These are phyloP conservation scores for Cryptosula pallasiana DNA, from an alignment of 2,888 invertebrate species.

Conservation along the genomic window DNA sequence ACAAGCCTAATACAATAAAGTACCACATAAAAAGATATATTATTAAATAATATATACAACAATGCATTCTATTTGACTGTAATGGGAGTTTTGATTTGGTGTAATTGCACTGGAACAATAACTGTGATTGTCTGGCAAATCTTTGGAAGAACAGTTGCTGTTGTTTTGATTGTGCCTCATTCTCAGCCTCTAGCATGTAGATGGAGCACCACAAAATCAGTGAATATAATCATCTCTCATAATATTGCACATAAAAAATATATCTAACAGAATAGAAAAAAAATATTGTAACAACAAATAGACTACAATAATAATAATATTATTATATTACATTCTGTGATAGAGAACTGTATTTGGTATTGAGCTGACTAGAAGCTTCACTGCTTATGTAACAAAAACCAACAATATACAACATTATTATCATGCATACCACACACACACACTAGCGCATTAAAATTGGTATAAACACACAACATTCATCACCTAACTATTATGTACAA, in stretches of 20 bases:
- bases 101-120: neutral
- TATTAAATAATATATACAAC: no score
- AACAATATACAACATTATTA: no score
- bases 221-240: neutral
- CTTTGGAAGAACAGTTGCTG: constrained; percentile 24
- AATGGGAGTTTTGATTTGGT: neutral
- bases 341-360: neutral
- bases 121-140: constrained; percentile 3
- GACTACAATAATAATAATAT: no score
- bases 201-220: neutral
- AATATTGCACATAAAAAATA: neutral
- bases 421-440: neutral
- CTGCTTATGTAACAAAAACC: no score
- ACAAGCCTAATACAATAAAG: no score
- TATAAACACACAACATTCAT: neutral
- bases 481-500: neutral
- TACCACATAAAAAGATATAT: no score
- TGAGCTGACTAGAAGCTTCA: neutral
- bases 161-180: neutral
- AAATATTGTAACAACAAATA: no score
- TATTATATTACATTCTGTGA: neutral
- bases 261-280: neutral
- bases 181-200: no score
- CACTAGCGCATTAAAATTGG: neutral
- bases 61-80: no score